Percentiles rank a stretch among this genome's conserved stretches.
These are phyloP conservation scores for Paradisaea rubra DNA, from an alignment of 2,113 vertebrate species.

Conservation along the genomic window DNA sequence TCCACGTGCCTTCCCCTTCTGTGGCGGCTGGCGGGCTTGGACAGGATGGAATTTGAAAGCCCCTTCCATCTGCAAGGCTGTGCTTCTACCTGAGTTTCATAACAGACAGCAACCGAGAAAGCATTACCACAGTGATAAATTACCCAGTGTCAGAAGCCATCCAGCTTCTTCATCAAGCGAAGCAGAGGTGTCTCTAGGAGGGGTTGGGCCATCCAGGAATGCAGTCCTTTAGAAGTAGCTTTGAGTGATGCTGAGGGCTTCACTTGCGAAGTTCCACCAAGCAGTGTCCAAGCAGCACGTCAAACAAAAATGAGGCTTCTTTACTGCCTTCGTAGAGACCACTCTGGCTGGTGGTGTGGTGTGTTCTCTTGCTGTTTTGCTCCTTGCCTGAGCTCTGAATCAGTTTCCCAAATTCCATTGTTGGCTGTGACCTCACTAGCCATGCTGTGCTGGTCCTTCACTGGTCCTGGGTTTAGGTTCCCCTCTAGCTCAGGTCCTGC, in stretches of 20 bases:
- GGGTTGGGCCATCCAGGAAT: background rate
- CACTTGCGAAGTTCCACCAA: background rate
- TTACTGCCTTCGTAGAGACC: background rate
- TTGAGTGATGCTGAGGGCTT: background rate
- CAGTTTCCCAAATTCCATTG: background rate
- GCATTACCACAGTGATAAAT: background rate
- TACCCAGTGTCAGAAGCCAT: background rate
- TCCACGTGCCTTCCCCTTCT: background rate
- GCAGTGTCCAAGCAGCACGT: fast-evolving
- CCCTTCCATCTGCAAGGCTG: background rate
- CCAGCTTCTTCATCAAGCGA: background rate
- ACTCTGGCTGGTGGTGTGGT: background rate
- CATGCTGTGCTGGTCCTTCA: background rate
- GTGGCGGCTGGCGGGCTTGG: background rate
- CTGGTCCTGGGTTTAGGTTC: background rate
- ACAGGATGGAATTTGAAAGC: background rate
- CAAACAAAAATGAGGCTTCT: background rate
- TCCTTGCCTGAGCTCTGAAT: background rate
- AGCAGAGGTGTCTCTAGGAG: background rate
- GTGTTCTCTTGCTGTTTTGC: background rate
- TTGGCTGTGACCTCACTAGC: background rate
- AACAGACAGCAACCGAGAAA: background rate
- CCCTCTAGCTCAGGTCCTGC: background rate
- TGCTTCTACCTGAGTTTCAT: background rate
- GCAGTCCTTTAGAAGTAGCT: background rate